These are phyloP conservation scores for Pterobdella sp. DNA, from an alignment of 2,888 invertebrate species.

Conservation along the genomic window DNA sequence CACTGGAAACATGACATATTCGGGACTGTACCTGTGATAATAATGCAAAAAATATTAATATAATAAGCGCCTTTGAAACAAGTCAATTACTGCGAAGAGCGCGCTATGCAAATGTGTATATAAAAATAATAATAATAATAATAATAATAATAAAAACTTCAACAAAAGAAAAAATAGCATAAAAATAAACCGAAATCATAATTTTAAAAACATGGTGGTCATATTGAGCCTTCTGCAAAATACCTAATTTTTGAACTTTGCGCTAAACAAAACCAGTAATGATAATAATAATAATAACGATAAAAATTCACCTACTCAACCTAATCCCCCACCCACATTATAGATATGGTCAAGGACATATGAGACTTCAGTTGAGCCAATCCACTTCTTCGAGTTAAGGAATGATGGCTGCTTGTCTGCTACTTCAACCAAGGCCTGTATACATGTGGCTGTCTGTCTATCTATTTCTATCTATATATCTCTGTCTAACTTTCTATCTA, in stretches of 20 bases:
- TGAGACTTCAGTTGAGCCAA: slow-evolving; percentile 92
- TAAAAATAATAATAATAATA: background rate
- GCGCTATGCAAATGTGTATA: too few relatives aligned
- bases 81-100: too few relatives aligned
- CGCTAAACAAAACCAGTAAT: background rate
- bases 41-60: background rate
- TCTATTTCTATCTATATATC: too few relatives aligned
- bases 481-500: too few relatives aligned
- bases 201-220: too few relatives aligned
- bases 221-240: background rate
- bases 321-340: slow-evolving; percentile 21
- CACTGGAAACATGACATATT: slow-evolving; percentile 18
- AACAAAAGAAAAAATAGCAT: background rate
- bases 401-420: slow-evolving; percentile 83
- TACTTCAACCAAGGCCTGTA: slow-evolving; percentile 78
- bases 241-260: background rate
- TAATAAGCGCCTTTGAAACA: too few relatives aligned
- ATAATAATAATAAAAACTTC: background rate
- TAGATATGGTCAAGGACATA: slow-evolving; percentile 66
- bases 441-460: too few relatives aligned
- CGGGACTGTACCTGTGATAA: slow-evolving; percentile 9
- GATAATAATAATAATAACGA: background rate
- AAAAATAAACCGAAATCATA: too few relatives aligned
- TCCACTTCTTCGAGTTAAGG: slow-evolving; percentile 87
- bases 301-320: slow-evolving; percentile 2